These are phyloP conservation scores for Priocnemis perturbator DNA, from an alignment of 2,888 invertebrate species.

Conservation along the genomic window DNA sequence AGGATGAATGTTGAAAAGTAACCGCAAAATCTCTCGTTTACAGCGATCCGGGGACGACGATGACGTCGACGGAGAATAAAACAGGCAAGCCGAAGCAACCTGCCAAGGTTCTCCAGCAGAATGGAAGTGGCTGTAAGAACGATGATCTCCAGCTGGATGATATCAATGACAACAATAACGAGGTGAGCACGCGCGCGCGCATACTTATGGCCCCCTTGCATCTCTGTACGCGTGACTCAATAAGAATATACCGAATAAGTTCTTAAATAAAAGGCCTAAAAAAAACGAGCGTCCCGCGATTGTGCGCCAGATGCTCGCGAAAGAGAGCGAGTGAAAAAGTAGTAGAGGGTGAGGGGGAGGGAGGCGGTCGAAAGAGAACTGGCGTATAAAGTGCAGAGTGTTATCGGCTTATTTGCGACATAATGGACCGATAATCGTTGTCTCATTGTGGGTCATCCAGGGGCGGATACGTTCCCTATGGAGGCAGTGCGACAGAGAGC, in stretches of 20 bases:
- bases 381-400: constrained; percentile 20
- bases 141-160: constrained; percentile 53
- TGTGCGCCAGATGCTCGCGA: constrained; percentile 3
- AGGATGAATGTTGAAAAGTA: too few species aligned
- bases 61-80: constrained; percentile 49
- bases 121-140: constrained; percentile 43
- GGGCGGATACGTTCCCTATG: constrained; percentile 19
- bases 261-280: background rate
- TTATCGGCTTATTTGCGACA: constrained; percentile 39
- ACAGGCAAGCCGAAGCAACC: constrained; percentile 32
- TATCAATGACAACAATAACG: constrained; percentile 47
- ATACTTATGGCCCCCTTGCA: background rate
- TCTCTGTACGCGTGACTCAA: too few species aligned
- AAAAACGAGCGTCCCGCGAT: background rate
- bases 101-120: constrained; percentile 40
- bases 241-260: too few species aligned
- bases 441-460: constrained; percentile 32
- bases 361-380: background rate
- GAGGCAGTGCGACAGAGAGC: too few species aligned
- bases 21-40: constrained; percentile 10
- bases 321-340: constrained; percentile 18
- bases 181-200: constrained; percentile 39
- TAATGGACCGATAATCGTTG: constrained; percentile 33
- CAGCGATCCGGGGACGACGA: constrained; percentile 49
- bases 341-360: too few species aligned